Base-by-base conservation (phyloP, 2,797 vertebrate genomes). In the Anguilla obscura region DNA sequence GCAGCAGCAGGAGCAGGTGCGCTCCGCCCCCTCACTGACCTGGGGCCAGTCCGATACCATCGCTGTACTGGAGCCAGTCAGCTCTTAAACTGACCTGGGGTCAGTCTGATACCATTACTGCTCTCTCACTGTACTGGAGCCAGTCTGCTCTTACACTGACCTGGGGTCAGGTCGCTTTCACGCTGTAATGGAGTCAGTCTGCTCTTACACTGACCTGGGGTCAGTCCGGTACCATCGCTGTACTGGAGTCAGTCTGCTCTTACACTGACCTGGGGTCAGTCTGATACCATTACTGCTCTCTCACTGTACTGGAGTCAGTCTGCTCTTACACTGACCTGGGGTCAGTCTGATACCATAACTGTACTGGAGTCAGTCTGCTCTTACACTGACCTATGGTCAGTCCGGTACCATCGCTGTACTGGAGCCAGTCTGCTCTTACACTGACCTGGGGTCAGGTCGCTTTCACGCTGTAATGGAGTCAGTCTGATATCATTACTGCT, bases 1-100 rank as follows among this genome's bases (percentile, higher is more conserved):
- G 87, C 95, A 95, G 89, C 97, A 98, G 87, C 96, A 96, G 89
- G 95, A 97, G 87, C 96, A 98, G 98, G 98, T 98, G 69, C 91
- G 93, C 88, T 21, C 40, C 2, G 45, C 12, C 45, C 30, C 16
- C 7, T 27, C 8, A 48, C 56, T 50, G 21, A 18, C 3, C 58
- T 60, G 16, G 16, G 18, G 58, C n/a, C 8, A 66, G 98, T 7
- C 18, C 4, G 40, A 0, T 5, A 0, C 36, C 18, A 16, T 9
- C 36, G 45, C 74, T 79, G 74, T 21, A 3, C 74, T 79, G 74
- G 74, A 21, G 36, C 21, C 36, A 79, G 58, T 27, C 56, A 33
- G 36, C 7, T 18, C 45, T 14, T 63, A 9, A 18, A 54, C 60
- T 80, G 76, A 21, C 5, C 21, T 80, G 76, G 21, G 48, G 76